Base-by-base conservation (phyloP, 2,113 vertebrate species). In the Salvelinus fontinalis region DNA sequence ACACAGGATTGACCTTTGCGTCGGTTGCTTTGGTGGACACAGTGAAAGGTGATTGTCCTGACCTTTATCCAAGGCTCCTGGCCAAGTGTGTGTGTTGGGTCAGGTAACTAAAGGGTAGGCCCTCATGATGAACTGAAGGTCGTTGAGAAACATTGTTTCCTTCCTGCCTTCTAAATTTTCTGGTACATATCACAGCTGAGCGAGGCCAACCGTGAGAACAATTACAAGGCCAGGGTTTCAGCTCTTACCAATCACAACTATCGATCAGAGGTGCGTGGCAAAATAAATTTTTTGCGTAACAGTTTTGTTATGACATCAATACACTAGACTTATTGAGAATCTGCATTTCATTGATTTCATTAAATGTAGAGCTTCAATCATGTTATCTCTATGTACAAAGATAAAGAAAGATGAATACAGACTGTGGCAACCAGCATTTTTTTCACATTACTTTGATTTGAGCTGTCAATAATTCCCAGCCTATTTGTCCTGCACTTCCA, bases 181-280 rank as follows among this genome's bases (percentile, higher is more conserved):
- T 85, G 82, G 60, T 81, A 72, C 5, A 13, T 70, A 79, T 74
- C 77, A 79, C 48, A 26, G 80, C 83, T 86, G 74, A 85, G 77
- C 87, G 85, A 90, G 85, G 67, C 82, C 85, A 86, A 82, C 74
- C 4, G 83, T 89, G 82, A 81, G 78, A 89, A 68, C 83, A 79
- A 81, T 91, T 89, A 89, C 78, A 84, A 80, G 34, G 34, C 34
- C 34, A 80, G 79, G 73, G 59, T 74, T 83, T 84, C 20, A 77
- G 74, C 77, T 79, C 83, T 71, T 79, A 73, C 16, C 57, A 84
- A 72, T 77, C 26, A 51, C 73, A 77, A 73, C 62, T 67, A 73
- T 67, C 83, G 70, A 81, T 75, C 54, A 80, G 51, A 75, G 76
- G 64, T 68, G 81, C 74, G 65, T 74, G 77, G 1, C 39, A 39